Base-by-base conservation (phyloP, 2,888 invertebrate species). In the Dicranocentrus wangi region DNA sequence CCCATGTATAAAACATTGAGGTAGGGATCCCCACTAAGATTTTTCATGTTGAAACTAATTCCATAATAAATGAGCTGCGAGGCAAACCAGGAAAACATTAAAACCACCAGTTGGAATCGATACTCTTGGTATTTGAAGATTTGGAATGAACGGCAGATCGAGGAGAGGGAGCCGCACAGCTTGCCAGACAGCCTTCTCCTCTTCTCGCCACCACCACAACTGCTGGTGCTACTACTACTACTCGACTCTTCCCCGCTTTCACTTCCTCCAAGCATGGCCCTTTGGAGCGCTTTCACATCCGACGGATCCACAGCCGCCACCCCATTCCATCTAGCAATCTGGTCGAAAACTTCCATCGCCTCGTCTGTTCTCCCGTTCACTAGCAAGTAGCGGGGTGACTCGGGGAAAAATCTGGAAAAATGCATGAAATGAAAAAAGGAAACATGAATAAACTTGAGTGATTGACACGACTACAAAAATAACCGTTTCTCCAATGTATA, bases 241-340 rank as follows among this genome's bases (percentile, higher is more conserved):
- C n/a, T n/a, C n/a, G n/a, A n/a, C n/a, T 32, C n/a, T 27, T 19
- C 19, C 28, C 61, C 42, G 25, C 60, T 10, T 17, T 68, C 63
- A 47, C 27, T 23, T 39, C 43, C 63, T 51, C 53, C 75, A n/a
- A 72, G 28, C 25, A 84, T 70, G 8, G 23, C 23, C 23, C 32
- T 81, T 39, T 84, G 84, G 1, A 84, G 27, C 8, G 27, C 27
- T 65, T 83, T 68, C 10, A 86, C 47, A 21, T 68, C 77, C 63
- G 69, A 68, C 8, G 82, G 51, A 53, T 83, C 77, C 25, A 83
- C 13, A n/a, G 32, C 23, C 2, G 75, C 68, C 21, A 70, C 72
- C 17, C 81, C 51, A 27, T 85, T 86, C 85, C 84, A 85, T 82
- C 76, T 84, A 27, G 86, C 85, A 63, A 85, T 85, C 69, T 83